Evolutionary conservation across 2,888 invertebrate species (phyloP), one percentile per base, ranked within the genome.

Genomic region (Silvanus unidentatus): DNA sequence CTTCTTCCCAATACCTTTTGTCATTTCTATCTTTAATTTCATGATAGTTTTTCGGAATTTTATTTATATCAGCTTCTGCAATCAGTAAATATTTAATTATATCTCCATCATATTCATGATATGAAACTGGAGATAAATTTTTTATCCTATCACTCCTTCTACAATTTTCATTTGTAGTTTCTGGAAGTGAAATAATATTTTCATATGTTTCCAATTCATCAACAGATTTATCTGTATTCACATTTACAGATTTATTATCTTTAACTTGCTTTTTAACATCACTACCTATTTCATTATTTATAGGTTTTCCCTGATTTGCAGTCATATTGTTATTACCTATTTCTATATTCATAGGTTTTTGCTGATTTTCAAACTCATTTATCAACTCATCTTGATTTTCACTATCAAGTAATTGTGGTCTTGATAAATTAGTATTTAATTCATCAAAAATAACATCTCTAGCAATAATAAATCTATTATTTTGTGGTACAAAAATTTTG

Each of bases 401-500:
- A n/a, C n/a, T n/a, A n/a, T n/a, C n/a, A n/a, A n/a, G n/a, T n/a
- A n/a, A n/a, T n/a, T n/a, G n/a, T n/a, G 37, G 16, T n/a, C 37
- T 14, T 37, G 37, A 37, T 5, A 12, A 4, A 8, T 37, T 37
- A 37, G 13, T 9, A 16, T 39, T 16, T 39, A 16, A 8, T 39
- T 39, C 39, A 15, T 39, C 39, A 27, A 39, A 6, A 22, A 39
- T 27, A 2, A 39, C 39, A 27, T 39, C 39, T 3, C 39, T n/a
- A 13, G 22, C 39, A 10, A 27, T 22, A 13, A 39, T 27, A 39
- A 39, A 62, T 32, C 58, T 59, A 43, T 52, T 49, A 49, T 39
- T 44, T 53, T 61, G 55, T 27, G 51, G 38, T 43, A 61, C 53
- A 50, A 49, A 64, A 39, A 64, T 49, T 53, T 59, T 63, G 53